phyloP scores from a whole-genome alignment of 1,140 invertebrate genomes.

The Monomorium pharaonis region DNA sequence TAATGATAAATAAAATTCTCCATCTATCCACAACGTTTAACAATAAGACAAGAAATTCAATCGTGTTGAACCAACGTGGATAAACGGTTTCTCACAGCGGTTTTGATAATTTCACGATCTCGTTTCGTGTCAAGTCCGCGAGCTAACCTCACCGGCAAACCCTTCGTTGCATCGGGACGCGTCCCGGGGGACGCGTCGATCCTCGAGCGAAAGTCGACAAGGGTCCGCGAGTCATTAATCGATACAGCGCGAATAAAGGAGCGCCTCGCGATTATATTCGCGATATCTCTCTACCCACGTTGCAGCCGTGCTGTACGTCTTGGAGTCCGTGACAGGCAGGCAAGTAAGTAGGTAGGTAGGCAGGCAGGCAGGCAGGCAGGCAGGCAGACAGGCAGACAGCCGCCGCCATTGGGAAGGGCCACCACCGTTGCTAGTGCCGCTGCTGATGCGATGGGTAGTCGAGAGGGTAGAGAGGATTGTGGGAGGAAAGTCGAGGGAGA shows the following conservation, averaged over 20 bases:
- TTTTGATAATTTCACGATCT: conserved; percentile 10
- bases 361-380: not conserved
- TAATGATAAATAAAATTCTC: not conserved
- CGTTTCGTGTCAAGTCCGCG: not conserved
- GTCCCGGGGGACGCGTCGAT: conserved; percentile 52
- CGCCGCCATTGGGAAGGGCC: conserved; percentile 62
- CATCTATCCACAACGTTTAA: not conserved
- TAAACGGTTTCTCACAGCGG: not conserved
- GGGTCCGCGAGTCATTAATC: conserved; percentile 78
- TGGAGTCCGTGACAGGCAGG: conserved; percentile 76
- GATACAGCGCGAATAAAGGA: conserved; percentile 76
- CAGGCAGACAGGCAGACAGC: conserved; percentile 52
- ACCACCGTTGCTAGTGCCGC: conserved; percentile 8
- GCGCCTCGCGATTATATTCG: conserved; percentile 76
- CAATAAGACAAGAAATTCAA: not conserved
- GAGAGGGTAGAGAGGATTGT: conserved; percentile 37
- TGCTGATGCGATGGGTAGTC: conserved; percentile 30
- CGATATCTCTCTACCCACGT: conserved; percentile 75
- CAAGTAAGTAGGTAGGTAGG: conserved; percentile 43
- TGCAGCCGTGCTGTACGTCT: conserved; percentile 78
- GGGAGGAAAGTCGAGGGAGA: conserved; percentile 59
- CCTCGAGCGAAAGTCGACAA: conserved; percentile 48
- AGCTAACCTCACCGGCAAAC: conserved; percentile 4
- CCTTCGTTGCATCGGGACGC: conserved; percentile 5
- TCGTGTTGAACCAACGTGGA: not conserved